Base-by-base conservation (phyloP, 2,888 invertebrate species). In the Tachina grossa region DNA sequence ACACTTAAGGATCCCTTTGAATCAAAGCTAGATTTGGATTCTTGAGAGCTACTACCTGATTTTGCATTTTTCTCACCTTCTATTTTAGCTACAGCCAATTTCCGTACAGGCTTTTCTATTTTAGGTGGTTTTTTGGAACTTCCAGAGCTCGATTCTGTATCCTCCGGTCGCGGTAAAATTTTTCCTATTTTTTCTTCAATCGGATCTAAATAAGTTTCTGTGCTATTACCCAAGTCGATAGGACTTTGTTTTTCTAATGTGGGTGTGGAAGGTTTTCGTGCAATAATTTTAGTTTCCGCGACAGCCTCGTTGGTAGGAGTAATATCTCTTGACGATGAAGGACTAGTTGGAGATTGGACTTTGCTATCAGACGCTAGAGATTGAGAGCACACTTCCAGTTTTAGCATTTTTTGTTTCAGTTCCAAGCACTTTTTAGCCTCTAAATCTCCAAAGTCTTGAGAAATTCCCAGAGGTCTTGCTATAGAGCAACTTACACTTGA, bases 401-500 rank as follows among this genome's bases (percentile, higher is more conserved):
- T 94, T 81, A 94, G 93, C 92, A 95, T 94, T 88, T 94, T 94
- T 88, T 95, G 94, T 85, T 94, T 94, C 14, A 95, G 93, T 89
- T 94, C 94, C 57, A 94, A 91, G 77, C 93, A 93, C 87, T 93
- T 92, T 45, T 90, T 90, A 10, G 93, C 93, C 69, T 96, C 96
- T 87, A 94, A 94, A 83, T 95, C 95, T 53, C 95, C 95, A 87
- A 95, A 94, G 89, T 95, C 95, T 91, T 96, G 96, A 4, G 96
- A 96, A 88, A 96, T 95, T 0, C 97, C 97, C 71, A 97, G 93
- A 0, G 96, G 96, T 84, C 96, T 94, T 0, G 96, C 96, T 88
- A 97, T 96, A 0, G 97, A 96, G 90, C 96, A 96, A 91, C 96
- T 96, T 0, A 95, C 94, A 91, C 96, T 96, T 0, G 96, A 96